These are phyloP conservation scores for Lampris incognitus DNA, from an alignment of 2,113 vertebrate genomes.

Conservation along the genomic window DNA sequence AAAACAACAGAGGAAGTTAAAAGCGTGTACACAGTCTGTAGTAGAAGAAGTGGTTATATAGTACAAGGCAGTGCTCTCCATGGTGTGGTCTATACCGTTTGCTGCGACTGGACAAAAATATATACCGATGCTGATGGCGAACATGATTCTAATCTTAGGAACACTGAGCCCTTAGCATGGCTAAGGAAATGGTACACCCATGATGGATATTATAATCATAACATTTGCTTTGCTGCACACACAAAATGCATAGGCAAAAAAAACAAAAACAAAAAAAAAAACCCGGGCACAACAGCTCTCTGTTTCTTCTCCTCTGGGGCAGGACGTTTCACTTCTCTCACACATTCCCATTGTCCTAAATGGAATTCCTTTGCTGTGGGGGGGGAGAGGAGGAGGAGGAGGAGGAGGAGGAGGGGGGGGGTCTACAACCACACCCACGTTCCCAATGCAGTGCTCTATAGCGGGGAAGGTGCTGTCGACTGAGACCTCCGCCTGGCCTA, in stretches of 20 bases:
- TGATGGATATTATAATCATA: constrained; percentile 16
- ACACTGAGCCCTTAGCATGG: constrained; percentile 22
- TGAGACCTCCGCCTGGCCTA: constrained; percentile 42
- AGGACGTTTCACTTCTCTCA: neutral
- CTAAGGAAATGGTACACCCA: constrained; percentile 16
- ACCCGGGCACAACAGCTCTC: constrained; percentile 2
- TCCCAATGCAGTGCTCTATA: constrained; percentile 42
- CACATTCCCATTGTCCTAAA: constrained; percentile 30
- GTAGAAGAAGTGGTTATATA: constrained; percentile 19
- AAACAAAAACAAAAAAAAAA: constrained; percentile 37
- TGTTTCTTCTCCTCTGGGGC: constrained; percentile 41
- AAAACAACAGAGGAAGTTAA: constrained; percentile 35
- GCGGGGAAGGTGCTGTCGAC: constrained; percentile 52
- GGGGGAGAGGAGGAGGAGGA: neutral
- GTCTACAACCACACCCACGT: constrained; percentile 14
- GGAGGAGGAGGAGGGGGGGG: neutral
- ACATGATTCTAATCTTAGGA: constrained; percentile 36
- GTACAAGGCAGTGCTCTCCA: constrained; percentile 31
- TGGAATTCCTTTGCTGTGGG: constrained; percentile 21
- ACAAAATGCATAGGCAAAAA: constrained; percentile 23
- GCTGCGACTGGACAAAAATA: constrained; percentile 26
- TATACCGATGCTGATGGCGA: constrained; percentile 18
- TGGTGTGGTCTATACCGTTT: constrained; percentile 21
- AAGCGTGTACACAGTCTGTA: constrained; percentile 40
- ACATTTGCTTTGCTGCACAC: constrained; percentile 37